A percentile compares a stretch with the other conserved stretches of the same genome.
phyloP scores from a whole-genome alignment of 2,797 vertebrate species.

The Rhyacichthys aspro region DNA sequence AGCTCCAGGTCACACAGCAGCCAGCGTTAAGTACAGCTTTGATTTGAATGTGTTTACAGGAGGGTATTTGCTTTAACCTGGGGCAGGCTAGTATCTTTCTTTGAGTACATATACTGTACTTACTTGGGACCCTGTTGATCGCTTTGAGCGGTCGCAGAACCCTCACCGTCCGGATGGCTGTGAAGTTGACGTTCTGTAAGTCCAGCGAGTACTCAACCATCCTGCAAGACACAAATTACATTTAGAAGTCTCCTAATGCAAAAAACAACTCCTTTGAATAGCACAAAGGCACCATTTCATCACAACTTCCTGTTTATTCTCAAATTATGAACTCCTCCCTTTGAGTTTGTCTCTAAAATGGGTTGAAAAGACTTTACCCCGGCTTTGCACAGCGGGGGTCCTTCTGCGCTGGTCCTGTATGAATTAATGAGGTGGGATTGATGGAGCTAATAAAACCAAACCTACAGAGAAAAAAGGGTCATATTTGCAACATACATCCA shows the following conservation, averaged over 20 bases:
- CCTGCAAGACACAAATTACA: conserved; percentile 69
- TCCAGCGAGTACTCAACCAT: conserved; percentile 97
- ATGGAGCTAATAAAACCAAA: conserved; percentile 26
- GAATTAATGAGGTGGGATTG: conserved; percentile 54
- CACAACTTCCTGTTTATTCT: background rate
- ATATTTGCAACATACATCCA: background rate
- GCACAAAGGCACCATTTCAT: background rate
- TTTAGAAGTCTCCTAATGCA: background rate
- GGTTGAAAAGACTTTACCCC: conserved; percentile 1
- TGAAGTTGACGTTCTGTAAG: conserved; percentile 95
- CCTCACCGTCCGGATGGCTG: conserved; percentile 94
- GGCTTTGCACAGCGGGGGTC: background rate
- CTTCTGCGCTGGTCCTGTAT: conserved; percentile 17
- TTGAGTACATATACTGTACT: no score
- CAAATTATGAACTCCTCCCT: conserved; percentile 10
- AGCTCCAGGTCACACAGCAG: no score
- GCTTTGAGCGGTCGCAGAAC: conserved; percentile 96
- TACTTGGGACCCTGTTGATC: conserved; percentile 97
- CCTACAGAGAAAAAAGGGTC: background rate
- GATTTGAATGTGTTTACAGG: no score
- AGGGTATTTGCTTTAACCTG: no score
- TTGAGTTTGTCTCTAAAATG: conserved; percentile 13
- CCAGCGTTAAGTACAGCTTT: no score
- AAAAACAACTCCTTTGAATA: no score
- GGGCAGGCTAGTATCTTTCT: no score